Evolutionary conservation across 2,113 vertebrate genomes (phyloP).

Genomic region (Carettochelys insculpta): DNA sequence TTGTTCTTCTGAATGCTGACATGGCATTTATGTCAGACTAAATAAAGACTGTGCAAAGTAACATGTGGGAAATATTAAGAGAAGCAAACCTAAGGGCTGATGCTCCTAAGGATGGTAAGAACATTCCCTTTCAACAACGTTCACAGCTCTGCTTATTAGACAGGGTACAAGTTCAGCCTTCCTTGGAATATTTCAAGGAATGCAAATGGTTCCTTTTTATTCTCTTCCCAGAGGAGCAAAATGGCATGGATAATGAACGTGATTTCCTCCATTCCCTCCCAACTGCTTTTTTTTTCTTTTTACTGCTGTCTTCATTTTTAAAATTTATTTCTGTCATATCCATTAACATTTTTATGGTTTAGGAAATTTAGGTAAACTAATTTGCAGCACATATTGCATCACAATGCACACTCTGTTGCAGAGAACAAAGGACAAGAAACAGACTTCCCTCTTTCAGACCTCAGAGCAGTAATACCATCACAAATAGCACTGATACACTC

Average conservation of each 20-base stretch:
- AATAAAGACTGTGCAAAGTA: not conserved
- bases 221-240: conserved; percentile 2
- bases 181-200: not conserved
- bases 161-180: not conserved
- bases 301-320: not conserved
- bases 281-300: not conserved
- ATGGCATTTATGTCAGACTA: conserved; percentile 11
- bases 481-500: not conserved
- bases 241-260: not conserved
- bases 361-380: not conserved
- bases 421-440: not conserved
- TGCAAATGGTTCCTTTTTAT: not conserved
- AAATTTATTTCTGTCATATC: not conserved
- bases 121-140: not conserved
- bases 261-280: not conserved
- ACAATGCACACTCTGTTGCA: not conserved
- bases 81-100: not conserved
- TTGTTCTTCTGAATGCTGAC: not conserved
- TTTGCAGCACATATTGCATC: not conserved
- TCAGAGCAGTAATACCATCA: not conserved
- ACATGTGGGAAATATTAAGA: not conserved
- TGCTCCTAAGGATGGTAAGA: not conserved
- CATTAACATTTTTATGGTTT: not conserved
- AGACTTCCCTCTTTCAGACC: not conserved
- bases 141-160: not conserved